Conservation (phyloP, 2,888 invertebrate genomes). For the Cephonodes hylas region DNA sequence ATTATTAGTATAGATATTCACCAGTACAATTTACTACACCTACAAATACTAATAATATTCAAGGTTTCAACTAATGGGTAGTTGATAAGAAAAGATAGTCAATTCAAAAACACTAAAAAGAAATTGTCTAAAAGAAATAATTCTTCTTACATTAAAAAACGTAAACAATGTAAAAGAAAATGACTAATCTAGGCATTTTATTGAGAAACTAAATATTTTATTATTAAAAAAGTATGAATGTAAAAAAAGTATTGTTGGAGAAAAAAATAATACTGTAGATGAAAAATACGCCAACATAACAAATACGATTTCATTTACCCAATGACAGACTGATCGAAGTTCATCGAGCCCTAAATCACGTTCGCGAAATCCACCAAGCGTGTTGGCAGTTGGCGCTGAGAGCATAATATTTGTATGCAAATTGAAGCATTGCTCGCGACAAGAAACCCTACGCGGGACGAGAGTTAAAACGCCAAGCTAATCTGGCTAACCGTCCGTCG, state of each 20-base stretch:
- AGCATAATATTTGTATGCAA: slow-evolving; percentile 17
- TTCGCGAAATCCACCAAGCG: neutral
- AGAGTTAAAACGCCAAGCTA: neutral
- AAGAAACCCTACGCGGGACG: neutral
- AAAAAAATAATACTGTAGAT: neutral
- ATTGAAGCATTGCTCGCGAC: slow-evolving; percentile 19
- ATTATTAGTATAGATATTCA: too few relatives aligned
- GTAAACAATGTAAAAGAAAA: too few relatives aligned
- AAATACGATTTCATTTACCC: neutral
- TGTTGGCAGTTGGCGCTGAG: neutral
- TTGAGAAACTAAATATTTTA: too few relatives aligned
- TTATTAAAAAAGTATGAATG: too few relatives aligned
- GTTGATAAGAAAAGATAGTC: too few relatives aligned
- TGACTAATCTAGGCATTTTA: too few relatives aligned
- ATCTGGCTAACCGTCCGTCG: neutral
- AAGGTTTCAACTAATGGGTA: too few relatives aligned
- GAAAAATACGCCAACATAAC: neutral
- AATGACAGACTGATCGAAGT: neutral
- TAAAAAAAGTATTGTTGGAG: too few relatives aligned
- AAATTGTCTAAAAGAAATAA: too few relatives aligned
- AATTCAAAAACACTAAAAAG: neutral
- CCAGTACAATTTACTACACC: too few relatives aligned
- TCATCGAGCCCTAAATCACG: neutral
- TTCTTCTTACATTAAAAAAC: too few relatives aligned
- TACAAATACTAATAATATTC: too few relatives aligned